Base-by-base conservation (phyloP, 2,113 vertebrate genomes). In the Prionailurus viverrinus region DNA sequence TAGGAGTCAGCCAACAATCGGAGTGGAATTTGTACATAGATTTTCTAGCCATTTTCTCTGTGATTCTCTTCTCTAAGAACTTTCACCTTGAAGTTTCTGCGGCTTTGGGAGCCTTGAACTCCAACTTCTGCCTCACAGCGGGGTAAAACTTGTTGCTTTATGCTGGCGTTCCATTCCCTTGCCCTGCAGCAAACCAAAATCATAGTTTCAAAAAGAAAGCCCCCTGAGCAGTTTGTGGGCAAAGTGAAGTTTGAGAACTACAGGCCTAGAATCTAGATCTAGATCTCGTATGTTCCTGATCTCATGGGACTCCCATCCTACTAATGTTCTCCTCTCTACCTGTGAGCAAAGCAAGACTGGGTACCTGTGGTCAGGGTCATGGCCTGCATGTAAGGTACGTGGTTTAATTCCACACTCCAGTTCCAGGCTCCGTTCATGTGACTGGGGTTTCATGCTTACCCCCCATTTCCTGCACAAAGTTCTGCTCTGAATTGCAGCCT, bases 381-480 rank as follows among this genome's bases (percentile, higher is more conserved):
- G 36, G 5, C 48, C 5, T 1, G 9, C 15, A 51, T 3, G 4
- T n/a, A 19, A 39, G 19, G 18, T 16, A 14, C 1, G 19, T 4
- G 16, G 1, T 21, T 14, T 61, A 23, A 39, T 58, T 45, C 31
- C 39, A 33, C 12, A 4, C 6, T 39, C 18, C 18, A 19, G 23
- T 45, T 16, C 58, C 2, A 3, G 11, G 15, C 23, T 66, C n/a
- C 31, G 1, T 4, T 33, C 27, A 65, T 8, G 1, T 82, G 36
- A 4, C 12, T 16, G 2, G 15, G 41, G 7, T 68, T 41, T 39
- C 27, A 45, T 15, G 5, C 21, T 63, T 84, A 18, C 31, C n/a
- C 41, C 10, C 16, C 1, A 29, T 29, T 74, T 23, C 13, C 15
- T 53, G 29, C 45, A 53, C 15, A 48, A 90, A 58, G 31, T 4